Evolutionary conservation across 2,888 invertebrate species (phyloP), one percentile per base, ranked within the genome.

Genomic region (Caenorhabditis sp.): DNA sequence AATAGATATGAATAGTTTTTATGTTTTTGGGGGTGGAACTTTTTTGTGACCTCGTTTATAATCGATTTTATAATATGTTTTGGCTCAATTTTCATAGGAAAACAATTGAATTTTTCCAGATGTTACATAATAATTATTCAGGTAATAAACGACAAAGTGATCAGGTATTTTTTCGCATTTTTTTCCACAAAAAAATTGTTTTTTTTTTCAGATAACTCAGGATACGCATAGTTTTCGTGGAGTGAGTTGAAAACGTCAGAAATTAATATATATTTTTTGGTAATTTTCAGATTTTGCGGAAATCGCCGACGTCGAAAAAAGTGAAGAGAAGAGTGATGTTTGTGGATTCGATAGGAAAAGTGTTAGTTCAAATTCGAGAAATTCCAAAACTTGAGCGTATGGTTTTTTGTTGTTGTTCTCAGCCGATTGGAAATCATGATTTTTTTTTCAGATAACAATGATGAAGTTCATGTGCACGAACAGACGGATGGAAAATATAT

Each of bases 301-400:
- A 60, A 60, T n/a, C 50, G 4, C 10, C 49, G 23, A 26, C 24
- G 0, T 17, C 49, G 36, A 58, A 58, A 10, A 4, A 24, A 53
- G 51, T 5, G 58, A 60, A 19, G 10, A 50, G 50, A 43, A 51
- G 50, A 24, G 67, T 72, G 10, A 58, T 49, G 14, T 72, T 72
- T 27, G 23, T 36, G 1, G 72, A 72, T 36, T 36, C 51, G 6
- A 57, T 67, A 43, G 72, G 72, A 58, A 67, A 64, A 51, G 23
- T 51, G 17, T 51, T 51, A 23, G 51, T 19, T 1, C 8, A 23
- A 17, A 23, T 51, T 8, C 23, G 51, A 51, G 23, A 51, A 21
- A 51, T 51, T 21, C 51, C 21, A 4, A 53, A 53, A 53, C 5
- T 1, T 6, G 24, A 53, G 21, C 21, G 21, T 55, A 8, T 14